phyloP scores from a whole-genome alignment of 2,113 vertebrate species.

The Casuarius casuarius region DNA sequence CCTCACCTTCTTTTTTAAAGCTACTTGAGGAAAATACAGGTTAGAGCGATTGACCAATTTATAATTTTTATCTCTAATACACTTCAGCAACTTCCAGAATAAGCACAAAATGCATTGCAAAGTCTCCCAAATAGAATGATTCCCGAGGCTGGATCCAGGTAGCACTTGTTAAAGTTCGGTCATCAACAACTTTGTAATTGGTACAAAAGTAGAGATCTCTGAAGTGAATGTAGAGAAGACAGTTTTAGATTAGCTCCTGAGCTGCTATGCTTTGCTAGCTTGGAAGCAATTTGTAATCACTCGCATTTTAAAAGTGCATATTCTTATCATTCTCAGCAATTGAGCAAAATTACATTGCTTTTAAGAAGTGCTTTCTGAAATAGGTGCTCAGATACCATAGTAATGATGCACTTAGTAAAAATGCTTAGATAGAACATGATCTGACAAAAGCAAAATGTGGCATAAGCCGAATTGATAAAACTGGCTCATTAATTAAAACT shows the following conservation, averaged over 20 bases:
- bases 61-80: not conserved
- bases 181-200: not conserved
- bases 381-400: not conserved
- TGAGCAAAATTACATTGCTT: not conserved
- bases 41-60: not conserved
- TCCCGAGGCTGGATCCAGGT: not conserved
- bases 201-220: not conserved
- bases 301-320: not conserved
- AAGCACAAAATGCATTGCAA: not conserved
- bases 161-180: not conserved
- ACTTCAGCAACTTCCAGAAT: not conserved
- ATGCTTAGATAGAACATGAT: not conserved
- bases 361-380: not conserved
- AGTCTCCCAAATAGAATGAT: not conserved
- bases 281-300: not conserved
- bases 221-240: not conserved
- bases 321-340: not conserved
- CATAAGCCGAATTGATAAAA: constrained; percentile 5
- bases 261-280: not conserved
- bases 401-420: constrained; percentile 30
- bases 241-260: not conserved
- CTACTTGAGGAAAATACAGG: too few relatives aligned
- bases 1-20: too few relatives aligned
- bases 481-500: not conserved
- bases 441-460: not conserved